Evolutionary conservation across 2,113 vertebrate species (phyloP).

Genomic region (Agapornis roseicollis): DNA sequence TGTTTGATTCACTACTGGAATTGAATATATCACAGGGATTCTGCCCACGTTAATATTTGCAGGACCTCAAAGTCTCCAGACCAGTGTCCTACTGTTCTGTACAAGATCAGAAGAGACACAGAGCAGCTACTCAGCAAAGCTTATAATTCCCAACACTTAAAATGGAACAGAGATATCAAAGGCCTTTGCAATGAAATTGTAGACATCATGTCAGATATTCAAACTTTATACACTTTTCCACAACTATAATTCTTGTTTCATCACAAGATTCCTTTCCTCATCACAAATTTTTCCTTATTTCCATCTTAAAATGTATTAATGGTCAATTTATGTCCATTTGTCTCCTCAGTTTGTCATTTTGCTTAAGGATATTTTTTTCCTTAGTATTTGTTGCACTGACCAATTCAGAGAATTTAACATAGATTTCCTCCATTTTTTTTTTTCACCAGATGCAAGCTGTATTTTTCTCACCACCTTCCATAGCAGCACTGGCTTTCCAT

Average conservation of each 20-base stretch:
- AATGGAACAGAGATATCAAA: neutral
- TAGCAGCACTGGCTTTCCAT: neutral
- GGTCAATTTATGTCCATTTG: neutral
- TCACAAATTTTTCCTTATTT: neutral
- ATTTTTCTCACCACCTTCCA: neutral
- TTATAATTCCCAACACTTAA: neutral
- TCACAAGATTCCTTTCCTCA: neutral
- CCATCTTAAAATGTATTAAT: neutral
- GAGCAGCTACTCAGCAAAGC: neutral
- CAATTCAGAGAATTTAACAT: neutral
- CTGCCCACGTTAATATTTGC: neutral
- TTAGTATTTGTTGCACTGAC: neutral
- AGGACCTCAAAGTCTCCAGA: neutral
- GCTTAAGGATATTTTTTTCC: neutral
- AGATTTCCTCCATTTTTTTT: neutral
- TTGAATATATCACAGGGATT: neutral
- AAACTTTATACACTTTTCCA: neutral
- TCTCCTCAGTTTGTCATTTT: neutral
- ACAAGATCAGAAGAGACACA: neutral
- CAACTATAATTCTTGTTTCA: neutral
- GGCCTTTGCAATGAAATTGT: neutral
- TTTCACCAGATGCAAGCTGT: neutral
- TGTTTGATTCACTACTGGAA: neutral
- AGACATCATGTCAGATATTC: neutral
- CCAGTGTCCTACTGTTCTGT: neutral